A percentile compares a stretch with the other conserved stretches of the same genome.
These are phyloP conservation scores for Pristionchus fissidentatus DNA, from an alignment of 2,888 invertebrate species.

Conservation along the genomic window DNA sequence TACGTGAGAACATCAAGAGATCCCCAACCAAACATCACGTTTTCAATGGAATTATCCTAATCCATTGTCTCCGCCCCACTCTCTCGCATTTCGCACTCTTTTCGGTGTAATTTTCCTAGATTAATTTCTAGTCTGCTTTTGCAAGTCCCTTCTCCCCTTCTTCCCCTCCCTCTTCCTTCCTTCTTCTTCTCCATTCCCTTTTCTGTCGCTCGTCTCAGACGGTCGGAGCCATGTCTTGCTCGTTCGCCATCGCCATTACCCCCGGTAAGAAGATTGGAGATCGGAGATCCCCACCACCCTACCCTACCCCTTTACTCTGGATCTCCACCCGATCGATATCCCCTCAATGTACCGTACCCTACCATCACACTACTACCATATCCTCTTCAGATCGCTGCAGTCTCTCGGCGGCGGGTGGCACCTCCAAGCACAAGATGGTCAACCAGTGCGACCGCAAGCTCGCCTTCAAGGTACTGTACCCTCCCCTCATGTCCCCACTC, in stretches of 20 bases:
- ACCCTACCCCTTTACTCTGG: no score
- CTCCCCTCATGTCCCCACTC: background rate
- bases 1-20: no score
- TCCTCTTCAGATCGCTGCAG: conserved; percentile 16
- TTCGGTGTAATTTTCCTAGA: background rate
- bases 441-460: conserved; percentile 45
- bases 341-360: background rate
- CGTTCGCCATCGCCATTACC: conserved; percentile 33
- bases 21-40: no score
- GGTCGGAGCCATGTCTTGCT: conserved; percentile 13
- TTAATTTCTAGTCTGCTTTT: background rate
- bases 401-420: conserved; percentile 34
- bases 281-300: background rate
- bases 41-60: background rate
- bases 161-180: background rate
- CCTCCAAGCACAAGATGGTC: conserved; percentile 32
- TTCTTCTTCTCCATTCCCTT: no score
- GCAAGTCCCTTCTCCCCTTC: background rate
- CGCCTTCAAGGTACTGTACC: conserved; percentile 42
- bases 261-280: conserved; percentile 36
- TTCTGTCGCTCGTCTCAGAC: conserved; percentile 5
- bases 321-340: background rate
- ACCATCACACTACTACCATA: background rate
- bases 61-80: background rate
- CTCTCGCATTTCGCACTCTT: background rate